Base-by-base conservation (phyloP, 2,797 vertebrate species). In the Eulemur albifrons region DNA sequence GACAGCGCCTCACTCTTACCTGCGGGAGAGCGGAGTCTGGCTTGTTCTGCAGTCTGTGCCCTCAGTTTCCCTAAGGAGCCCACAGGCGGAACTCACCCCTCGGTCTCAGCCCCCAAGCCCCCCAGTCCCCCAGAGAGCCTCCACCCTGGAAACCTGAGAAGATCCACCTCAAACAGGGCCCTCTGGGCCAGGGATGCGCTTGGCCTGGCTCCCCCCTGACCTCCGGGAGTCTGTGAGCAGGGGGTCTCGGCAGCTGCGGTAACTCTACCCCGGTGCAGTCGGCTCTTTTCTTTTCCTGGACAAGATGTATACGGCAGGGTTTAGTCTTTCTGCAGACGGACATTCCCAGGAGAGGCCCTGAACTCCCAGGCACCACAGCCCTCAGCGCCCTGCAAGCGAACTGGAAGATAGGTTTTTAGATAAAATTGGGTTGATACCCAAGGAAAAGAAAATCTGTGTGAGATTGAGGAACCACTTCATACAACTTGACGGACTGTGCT, bases 281-380 rank as follows among this genome's bases (percentile, higher is more conserved):
- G n/a, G 67, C 59, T 82, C 93, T 94, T 95, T 91, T 91, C 94
- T 97, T 95, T 92, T 90, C 80, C 76, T 69, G 86, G 61, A 89
- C 75, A 77, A 85, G 96, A 97, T 96, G 97, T 94, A 88, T 92
- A 61, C 2, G 17, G 94, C 80, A n/a, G 25, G 83, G 91, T 95
- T 85, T 95, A 92, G 86, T 77, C 96, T 96, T 91, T 59, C 80
- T 0, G 0, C 52, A 88, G 87, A 84, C 59, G 82, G 95, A 90
- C 82, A 35, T 81, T 90, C 96, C 82, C 84, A 9, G 88, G 95
- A 38, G 84, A 79, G 88, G 75, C 38, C 63, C 83, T n/a, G 90
- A 38, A 23, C 81, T 57, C 72, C 63, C 4, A 23, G 17, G 17
- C 82, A 32, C 40, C 35, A 10, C 21, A 35, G 83, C 76, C 45